These are phyloP conservation scores for Cepaea hortensis DNA, from an alignment of 2,888 invertebrate genomes.

Conservation along the genomic window DNA sequence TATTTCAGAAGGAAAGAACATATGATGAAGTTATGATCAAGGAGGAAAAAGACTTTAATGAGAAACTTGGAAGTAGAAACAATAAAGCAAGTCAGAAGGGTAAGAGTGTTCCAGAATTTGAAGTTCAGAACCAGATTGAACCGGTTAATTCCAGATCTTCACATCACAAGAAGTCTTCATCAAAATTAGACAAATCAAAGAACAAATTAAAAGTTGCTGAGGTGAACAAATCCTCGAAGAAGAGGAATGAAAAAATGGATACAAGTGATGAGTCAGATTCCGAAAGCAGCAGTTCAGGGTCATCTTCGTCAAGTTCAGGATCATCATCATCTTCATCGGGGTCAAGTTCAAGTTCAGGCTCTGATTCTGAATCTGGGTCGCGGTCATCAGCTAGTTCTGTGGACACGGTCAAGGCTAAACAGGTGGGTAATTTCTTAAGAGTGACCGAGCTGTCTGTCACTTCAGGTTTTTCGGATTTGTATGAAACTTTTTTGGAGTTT, in stretches of 20 bases:
- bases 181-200: slow-evolving; percentile 36
- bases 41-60: slow-evolving; percentile 29
- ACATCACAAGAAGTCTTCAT: neutral
- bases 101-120: neutral
- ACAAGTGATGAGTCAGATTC: slow-evolving; percentile 35
- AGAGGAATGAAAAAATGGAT: slow-evolving; percentile 45
- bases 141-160: neutral
- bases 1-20: slow-evolving; percentile 21
- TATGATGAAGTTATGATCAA: slow-evolving; percentile 16
- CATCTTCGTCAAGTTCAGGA: slow-evolving; percentile 27
- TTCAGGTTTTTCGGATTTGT: neutral
- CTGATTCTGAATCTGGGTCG: slow-evolving; percentile 48
- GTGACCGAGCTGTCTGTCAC: neutral
- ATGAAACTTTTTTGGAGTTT: neutral
- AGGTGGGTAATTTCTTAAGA: neutral
- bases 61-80: neutral
- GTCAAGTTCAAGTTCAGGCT: slow-evolving; percentile 45
- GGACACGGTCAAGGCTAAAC: slow-evolving; percentile 12
- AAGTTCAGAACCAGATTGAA: neutral
- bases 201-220: slow-evolving; percentile 33
- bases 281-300: slow-evolving; percentile 28
- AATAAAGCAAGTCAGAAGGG: neutral
- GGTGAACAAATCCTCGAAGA: slow-evolving; percentile 15
- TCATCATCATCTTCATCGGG: slow-evolving; percentile 29
- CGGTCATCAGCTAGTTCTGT: slow-evolving; percentile 48